Base-by-base conservation (phyloP, 2,888 invertebrate species). In the Homarus gammarus region DNA sequence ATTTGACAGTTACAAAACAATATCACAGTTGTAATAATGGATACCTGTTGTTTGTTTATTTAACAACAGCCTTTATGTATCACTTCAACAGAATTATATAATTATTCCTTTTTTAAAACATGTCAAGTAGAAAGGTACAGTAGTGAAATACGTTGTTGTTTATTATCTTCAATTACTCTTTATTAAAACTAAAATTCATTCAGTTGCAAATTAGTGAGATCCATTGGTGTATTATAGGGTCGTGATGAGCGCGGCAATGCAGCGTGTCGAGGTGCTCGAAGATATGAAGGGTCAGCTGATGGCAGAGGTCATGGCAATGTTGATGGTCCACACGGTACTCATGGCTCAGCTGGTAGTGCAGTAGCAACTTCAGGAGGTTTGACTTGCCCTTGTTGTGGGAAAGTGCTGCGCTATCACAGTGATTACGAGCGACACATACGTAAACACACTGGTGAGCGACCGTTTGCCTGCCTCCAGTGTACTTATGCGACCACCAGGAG, bases 381-480 rank as follows among this genome's bases (percentile, higher is more conserved):
- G 56, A 51, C 56, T 12, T 82, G 82, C 33, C 82, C 82, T 15
- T 82, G 70, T 27, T 82, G 82, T 44, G 70, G 64, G 15, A 82
- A 82, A 33, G 44, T 70, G 1, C 70, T 82, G 1, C 82, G 70
- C 68, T 82, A 70, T 49, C 70, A 40, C 44, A 82, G 82, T 49
- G 68, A 70, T 5, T 82, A 82, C 44, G 70, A 86, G 40, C 77
- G 78, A 27, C 85, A 86, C 38, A 27, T 86, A 27, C 27, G 77
- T 68, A 77, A 64, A 22, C 85, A 86, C 44, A 86, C 85, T 12
- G 85, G 85, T 8, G 85, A 86, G 33, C 31, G 77, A 40, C 85
- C 85, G 18, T 78, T 78, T 49, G 77, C 85, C 6, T 86, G 85
- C 49, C 33, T 78, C 31, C 77, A 78, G 64, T 86, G 85, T 36